phyloP scores from a whole-genome alignment of 2,797 vertebrate genomes.

The Masticophis lateralis region DNA sequence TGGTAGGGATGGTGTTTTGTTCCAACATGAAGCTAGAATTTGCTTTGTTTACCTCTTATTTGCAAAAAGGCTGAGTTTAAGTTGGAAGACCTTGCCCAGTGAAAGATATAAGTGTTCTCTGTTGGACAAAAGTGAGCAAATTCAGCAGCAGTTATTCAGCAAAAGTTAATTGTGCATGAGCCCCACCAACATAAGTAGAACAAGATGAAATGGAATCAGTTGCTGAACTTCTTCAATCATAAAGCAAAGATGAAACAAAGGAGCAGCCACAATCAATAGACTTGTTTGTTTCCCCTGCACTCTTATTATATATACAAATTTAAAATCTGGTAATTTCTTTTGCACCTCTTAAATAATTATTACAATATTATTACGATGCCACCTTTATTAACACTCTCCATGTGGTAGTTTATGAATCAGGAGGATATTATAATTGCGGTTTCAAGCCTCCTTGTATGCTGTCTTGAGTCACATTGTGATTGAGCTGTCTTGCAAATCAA shows the following conservation, averaged over 20 bases:
- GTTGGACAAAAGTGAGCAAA: neutral
- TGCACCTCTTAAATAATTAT: neutral
- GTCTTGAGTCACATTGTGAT: neutral
- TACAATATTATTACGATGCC: neutral
- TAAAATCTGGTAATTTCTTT: neutral
- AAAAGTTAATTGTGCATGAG: neutral
- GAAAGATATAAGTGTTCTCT: neutral
- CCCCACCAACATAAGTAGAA: neutral
- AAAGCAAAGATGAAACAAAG: neutral
- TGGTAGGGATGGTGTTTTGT: neutral
- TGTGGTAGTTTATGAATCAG: neutral
- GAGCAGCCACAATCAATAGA: neutral
- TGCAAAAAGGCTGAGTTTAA: neutral
- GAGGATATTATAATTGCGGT: neutral
- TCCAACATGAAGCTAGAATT: rapidly evolving
- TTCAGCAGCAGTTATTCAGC: neutral
- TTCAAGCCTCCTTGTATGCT: neutral
- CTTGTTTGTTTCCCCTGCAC: neutral
- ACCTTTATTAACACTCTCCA: neutral
- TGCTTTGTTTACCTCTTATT: neutral
- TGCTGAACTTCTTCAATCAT: neutral
- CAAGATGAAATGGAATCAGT: neutral
- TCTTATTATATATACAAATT: neutral
- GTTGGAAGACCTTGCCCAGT: neutral
- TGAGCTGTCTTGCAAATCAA: neutral